Percentiles rank a stretch among this genome's conserved stretches.
These are phyloP conservation scores for Porites divaricata DNA, from an alignment of 92 coral and sea anemone species.

Conservation along the genomic window DNA sequence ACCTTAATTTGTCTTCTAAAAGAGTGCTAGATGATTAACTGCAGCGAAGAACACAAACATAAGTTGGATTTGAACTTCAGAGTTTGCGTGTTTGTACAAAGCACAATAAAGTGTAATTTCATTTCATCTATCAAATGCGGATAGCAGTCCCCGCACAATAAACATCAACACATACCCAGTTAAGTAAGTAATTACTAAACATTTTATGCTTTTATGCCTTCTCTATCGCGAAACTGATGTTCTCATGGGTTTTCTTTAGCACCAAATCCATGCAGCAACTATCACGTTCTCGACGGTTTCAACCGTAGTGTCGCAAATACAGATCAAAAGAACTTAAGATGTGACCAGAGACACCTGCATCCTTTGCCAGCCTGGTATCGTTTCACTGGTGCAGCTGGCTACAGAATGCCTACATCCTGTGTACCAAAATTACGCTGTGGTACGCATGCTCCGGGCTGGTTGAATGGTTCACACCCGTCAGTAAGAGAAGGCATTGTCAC, in stretches of 20 bases:
- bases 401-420: not conserved
- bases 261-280: slow-evolving; percentile 1
- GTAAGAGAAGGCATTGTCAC: not conserved
- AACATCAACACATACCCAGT: no score
- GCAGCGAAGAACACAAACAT: no score
- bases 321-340: not conserved
- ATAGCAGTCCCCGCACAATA: not conserved
- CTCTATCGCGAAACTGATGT: not conserved
- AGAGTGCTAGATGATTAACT: no score
- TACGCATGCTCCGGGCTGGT: slow-evolving; percentile 16
- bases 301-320: not conserved
- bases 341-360: not conserved
- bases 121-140: not conserved
- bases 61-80: no score
- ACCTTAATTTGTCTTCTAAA: no score
- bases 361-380: slow-evolving; percentile 12
- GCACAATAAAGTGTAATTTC: no score
- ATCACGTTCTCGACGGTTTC: not conserved
- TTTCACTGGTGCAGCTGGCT: slow-evolving; percentile 5
- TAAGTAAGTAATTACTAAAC: no score
- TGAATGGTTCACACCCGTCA: not conserved
- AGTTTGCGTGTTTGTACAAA: no score
- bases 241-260: not conserved
- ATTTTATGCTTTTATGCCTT: no score
- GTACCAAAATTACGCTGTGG: not conserved